Conservation (phyloP, 1,140 invertebrate genomes). For the Plodia interpunctella region DNA sequence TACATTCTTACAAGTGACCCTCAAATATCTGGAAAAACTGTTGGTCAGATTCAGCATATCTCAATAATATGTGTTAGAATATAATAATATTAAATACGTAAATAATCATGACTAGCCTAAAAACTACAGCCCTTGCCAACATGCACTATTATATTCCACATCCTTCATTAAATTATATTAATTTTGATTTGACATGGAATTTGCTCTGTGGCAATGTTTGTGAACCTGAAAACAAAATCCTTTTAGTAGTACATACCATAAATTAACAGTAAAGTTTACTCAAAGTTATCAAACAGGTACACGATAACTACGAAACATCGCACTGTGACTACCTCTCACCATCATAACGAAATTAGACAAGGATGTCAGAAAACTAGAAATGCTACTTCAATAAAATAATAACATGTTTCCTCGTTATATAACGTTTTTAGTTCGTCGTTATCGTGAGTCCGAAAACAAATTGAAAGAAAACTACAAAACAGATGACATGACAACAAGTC, state of each 20-base stretch:
- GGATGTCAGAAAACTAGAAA: neutral
- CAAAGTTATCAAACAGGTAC: too few relatives aligned
- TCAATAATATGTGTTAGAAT: constrained; percentile 34
- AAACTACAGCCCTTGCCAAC: constrained; percentile 13
- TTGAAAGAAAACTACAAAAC: constrained; percentile 15
- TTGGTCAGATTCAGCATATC: constrained; percentile 70
- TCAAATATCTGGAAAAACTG: constrained; percentile 68
- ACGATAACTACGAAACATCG: too few relatives aligned
- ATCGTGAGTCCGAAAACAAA: constrained; percentile 22
- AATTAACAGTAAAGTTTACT: too few relatives aligned
- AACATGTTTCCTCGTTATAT: constrained; percentile 35
- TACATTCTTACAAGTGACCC: constrained; percentile 51
- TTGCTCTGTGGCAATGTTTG: constrained; percentile 45
- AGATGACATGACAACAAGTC: constrained; percentile 25
- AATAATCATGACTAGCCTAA: constrained; percentile 21
- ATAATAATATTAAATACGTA: constrained; percentile 13
- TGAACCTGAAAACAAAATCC: constrained; percentile 51
- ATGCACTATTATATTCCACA: constrained; percentile 17
- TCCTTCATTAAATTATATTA: constrained; percentile 10
- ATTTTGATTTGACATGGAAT: constrained; percentile 47
- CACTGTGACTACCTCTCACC: neutral
- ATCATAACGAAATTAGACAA: neutral
- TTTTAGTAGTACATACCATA: neutral
- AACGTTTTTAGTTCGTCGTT: constrained; percentile 30
- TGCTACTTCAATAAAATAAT: neutral